phyloP scores from a whole-genome alignment of 2,888 invertebrate species.

The Drosophila nr. fundita region DNA sequence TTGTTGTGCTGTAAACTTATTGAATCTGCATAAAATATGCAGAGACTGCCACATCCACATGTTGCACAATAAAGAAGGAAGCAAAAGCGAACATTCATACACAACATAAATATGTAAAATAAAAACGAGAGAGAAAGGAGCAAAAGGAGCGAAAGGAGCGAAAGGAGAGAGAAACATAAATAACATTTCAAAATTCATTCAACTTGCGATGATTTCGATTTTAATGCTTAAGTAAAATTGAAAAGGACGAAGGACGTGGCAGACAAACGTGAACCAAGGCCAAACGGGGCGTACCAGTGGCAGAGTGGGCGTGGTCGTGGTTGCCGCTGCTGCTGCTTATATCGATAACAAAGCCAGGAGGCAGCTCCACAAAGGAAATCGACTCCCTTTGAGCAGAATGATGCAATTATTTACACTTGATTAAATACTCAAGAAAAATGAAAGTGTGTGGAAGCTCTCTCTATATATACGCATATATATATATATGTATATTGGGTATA shows the following conservation, averaged over 20 bases:
- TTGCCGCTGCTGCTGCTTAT: conserved; percentile 23
- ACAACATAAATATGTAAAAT: background rate
- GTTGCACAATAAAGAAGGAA: conserved; percentile 40
- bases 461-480: background rate
- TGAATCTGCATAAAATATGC: conserved; percentile 69
- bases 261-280: conserved; percentile 5
- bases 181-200: conserved; percentile 60
- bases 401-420: conserved; percentile 79
- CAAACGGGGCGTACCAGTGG: background rate
- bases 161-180: conserved; percentile 49
- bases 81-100: background rate
- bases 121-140: background rate
- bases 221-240: conserved; percentile 55
- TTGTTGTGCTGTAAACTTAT: conserved; percentile 54
- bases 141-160: background rate
- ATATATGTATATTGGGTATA: background rate
- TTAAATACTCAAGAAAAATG: conserved; percentile 79
- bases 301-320: background rate
- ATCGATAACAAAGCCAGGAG: conserved; percentile 45
- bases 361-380: conserved; percentile 70
- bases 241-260: conserved; percentile 20
- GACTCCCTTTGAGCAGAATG: conserved; percentile 78
- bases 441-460: conserved; percentile 68
- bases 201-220: conserved; percentile 54
- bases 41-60: conserved; percentile 32